Evolutionary conservation across 2,797 vertebrate species (phyloP).

Genomic region (Rhodeus uyekii): DNA sequence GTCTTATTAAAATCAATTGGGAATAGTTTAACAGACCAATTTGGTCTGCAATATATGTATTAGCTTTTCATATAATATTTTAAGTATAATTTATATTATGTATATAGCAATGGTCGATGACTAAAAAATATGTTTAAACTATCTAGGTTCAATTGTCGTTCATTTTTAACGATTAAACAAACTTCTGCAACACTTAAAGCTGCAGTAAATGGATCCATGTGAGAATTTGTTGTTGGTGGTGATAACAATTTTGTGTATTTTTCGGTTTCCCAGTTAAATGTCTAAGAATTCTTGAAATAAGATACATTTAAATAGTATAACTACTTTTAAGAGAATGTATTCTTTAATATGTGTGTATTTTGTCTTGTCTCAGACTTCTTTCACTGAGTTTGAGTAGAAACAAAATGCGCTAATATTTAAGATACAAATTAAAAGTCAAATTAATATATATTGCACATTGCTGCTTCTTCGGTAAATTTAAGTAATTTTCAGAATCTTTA

Average conservation of each 20-base stretch:
- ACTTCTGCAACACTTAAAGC: not conserved
- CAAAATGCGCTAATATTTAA: too few relatives aligned
- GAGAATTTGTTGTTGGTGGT: not conserved
- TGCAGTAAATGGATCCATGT: not conserved
- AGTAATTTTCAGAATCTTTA: not conserved
- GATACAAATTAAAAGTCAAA: too few relatives aligned
- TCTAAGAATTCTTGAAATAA: not conserved
- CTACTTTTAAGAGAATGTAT: too few relatives aligned
- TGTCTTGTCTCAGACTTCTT: not conserved
- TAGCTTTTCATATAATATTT: not conserved
- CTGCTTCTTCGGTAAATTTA: not conserved
- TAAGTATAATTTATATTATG: too few relatives aligned
- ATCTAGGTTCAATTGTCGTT: not conserved
- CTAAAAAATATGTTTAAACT: not conserved
- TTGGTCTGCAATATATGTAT: not conserved
- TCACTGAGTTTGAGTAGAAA: not conserved
- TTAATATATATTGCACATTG: not conserved
- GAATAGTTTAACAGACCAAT: not conserved
- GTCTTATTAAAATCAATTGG: conserved; percentile 4
- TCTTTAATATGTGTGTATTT: not conserved
- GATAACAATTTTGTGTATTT: not conserved
- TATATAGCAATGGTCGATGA: not conserved
- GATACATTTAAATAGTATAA: too few relatives aligned
- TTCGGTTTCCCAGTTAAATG: not conserved
- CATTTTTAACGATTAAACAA: not conserved